Evolutionary conservation across 2,797 vertebrate genomes (phyloP), one percentile per base, ranked within the genome.

Genomic region (Phoebastria nigripes): DNA sequence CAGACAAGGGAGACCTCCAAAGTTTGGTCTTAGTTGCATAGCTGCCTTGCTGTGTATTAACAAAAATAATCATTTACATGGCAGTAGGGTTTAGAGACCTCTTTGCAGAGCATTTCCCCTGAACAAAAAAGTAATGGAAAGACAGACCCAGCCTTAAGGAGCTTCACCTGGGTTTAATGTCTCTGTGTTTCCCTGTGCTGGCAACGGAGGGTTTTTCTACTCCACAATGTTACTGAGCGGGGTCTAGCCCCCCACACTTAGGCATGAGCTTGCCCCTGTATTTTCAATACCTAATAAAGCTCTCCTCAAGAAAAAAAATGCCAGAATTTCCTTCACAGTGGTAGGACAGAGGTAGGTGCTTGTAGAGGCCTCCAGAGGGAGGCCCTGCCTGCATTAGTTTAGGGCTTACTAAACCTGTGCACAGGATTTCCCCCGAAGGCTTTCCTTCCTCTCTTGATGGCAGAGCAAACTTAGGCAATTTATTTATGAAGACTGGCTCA

Each of bases 361-460:
- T 63, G n/a, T 7, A 70, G 67, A 96, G 67, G 78, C 96, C 96
- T 97, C 94, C 95, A 96, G 95, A 96, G 96, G 96, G 96, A 97
- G 95, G 92, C 94, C 94, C 95, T 94, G 96, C 29, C 95, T 97
- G 86, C 37, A 0, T 76, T 92, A 87, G 81, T 63, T 69, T 39
- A 21, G 39, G 59, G 17, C 7, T 85, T 37, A 26, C 62, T 41
- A 29, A 93, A 72, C 9, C 63, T 2, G 12, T 18, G 52, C 26
- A 9, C 24, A 76, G 41, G 52, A 39, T 90, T 91, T 72, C 61
- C 44, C 24, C 58, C 56, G 26, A 44, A 80, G 21, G 5, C 24
- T 86, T 88, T 52, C 20, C 22, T 63, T 73, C 35, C 12, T 89
- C 63, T 87, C 55, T 37, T 52, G 37, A 17, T 66, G 59, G 47